A percentile compares a stretch with the other conserved stretches of the same genome.
These are phyloP conservation scores for Pipa parva DNA, from an alignment of 2,113 vertebrate species.

Conservation along the genomic window DNA sequence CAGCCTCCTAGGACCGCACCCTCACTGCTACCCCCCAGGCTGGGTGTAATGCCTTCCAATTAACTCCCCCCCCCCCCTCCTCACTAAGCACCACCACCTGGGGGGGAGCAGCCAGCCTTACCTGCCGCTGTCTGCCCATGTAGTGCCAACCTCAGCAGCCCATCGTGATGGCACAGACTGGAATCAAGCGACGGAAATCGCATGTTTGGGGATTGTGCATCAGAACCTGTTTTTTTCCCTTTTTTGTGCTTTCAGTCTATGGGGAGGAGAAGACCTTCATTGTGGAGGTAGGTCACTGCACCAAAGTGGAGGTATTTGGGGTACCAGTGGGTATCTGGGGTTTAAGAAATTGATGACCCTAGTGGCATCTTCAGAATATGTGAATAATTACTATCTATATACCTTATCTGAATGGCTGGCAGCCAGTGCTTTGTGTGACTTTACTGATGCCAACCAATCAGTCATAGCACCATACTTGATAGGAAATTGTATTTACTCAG, in stretches of 20 bases:
- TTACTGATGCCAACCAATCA: too few species aligned
- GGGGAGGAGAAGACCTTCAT: constrained; percentile 39
- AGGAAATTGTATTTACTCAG: not conserved
- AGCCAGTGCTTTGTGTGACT: not conserved
- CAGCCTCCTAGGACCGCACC: constrained; percentile 2
- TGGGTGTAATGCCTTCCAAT: constrained; percentile 10
- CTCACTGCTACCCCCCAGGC: not conserved
- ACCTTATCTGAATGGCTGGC: not conserved
- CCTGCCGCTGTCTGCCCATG: constrained; percentile 9
- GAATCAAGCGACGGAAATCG: constrained; percentile 11
- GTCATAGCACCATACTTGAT: too few species aligned
- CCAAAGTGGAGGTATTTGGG: not conserved
- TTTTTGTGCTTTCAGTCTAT: not conserved
- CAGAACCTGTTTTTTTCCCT: constrained; percentile 11
- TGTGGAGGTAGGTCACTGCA: constrained; percentile 30
- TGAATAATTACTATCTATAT: not conserved
- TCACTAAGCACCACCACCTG: not conserved
- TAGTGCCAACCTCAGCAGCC: constrained; percentile 20
- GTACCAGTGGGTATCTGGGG: not conserved
- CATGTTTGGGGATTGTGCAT: constrained; percentile 31
- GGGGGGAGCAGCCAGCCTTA: not conserved
- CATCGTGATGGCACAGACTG: constrained; percentile 33
- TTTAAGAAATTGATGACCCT: not conserved
- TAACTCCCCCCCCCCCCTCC: not conserved
- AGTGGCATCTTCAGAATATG: too few species aligned